These are phyloP conservation scores for Sebastes variabilis DNA, from an alignment of 2,797 vertebrate genomes.

Conservation along the genomic window DNA sequence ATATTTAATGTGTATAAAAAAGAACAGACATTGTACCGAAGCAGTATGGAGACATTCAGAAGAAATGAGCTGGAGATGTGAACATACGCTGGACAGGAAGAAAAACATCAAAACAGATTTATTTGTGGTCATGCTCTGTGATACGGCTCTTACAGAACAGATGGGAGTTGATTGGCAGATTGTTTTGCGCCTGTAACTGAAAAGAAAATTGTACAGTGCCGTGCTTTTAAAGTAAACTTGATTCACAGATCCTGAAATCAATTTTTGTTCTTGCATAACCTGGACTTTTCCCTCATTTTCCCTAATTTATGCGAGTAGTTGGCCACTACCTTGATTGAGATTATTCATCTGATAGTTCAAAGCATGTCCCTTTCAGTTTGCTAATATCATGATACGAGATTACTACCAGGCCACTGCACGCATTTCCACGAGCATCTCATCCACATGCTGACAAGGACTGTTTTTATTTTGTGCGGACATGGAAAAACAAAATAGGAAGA, in stretches of 20 bases:
- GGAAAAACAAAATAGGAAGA: neutral
- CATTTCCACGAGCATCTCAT: neutral
- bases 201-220: neutral
- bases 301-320: neutral
- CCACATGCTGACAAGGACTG: neutral
- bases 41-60: slow-evolving; percentile 61
- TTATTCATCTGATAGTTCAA: slow-evolving; percentile 12
- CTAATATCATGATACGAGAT: neutral
- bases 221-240: neutral
- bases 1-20: slow-evolving; percentile 75
- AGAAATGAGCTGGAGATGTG: slow-evolving; percentile 15
- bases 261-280: neutral
- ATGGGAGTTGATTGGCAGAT: neutral
- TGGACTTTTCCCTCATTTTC: neutral
- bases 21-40: slow-evolving; percentile 52
- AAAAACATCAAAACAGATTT: neutral
- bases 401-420: neutral
- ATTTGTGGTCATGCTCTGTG: neutral
- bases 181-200: neutral
- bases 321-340: neutral
- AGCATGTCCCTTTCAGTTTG: slow-evolving; percentile 25
- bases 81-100: slow-evolving; percentile 3
- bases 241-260: neutral
- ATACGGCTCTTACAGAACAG: neutral
- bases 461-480: neutral